Conservation (phyloP, 2,888 invertebrate genomes). For the Acanthosepion pharaonis region DNA sequence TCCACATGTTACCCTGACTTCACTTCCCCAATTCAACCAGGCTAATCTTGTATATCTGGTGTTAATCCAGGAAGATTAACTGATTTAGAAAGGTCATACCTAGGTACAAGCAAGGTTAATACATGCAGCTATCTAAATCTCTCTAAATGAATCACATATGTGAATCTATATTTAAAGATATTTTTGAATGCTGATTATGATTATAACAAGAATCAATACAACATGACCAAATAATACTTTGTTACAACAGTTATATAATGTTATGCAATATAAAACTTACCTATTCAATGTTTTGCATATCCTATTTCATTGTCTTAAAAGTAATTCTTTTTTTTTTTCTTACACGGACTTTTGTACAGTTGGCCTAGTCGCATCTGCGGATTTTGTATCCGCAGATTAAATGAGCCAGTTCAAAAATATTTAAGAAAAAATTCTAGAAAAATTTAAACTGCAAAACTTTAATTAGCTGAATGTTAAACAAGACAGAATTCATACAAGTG, state of each 20-base stretch:
- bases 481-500: too few species aligned
- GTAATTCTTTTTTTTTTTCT: too few species aligned
- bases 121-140: background rate
- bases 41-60: conserved; percentile 33
- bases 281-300: background rate
- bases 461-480: too few species aligned
- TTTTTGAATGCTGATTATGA: background rate
- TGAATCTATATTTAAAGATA: background rate
- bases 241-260: background rate
- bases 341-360: too few species aligned
- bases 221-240: background rate
- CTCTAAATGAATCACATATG: background rate
- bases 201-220: background rate
- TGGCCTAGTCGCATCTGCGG: too few species aligned
- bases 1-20: background rate
- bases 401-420: too few species aligned
- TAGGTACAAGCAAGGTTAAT: background rate
- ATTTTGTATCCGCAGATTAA: too few species aligned
- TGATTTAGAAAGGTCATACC: background rate
- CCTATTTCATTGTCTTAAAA: too few species aligned
- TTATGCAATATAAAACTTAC: background rate
- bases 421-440: too few species aligned
- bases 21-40: background rate
- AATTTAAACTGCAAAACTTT: too few species aligned
- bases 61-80: background rate